These are phyloP conservation scores for Myotis vivesi DNA, from an alignment of 2,797 vertebrate species.

Conservation along the genomic window DNA sequence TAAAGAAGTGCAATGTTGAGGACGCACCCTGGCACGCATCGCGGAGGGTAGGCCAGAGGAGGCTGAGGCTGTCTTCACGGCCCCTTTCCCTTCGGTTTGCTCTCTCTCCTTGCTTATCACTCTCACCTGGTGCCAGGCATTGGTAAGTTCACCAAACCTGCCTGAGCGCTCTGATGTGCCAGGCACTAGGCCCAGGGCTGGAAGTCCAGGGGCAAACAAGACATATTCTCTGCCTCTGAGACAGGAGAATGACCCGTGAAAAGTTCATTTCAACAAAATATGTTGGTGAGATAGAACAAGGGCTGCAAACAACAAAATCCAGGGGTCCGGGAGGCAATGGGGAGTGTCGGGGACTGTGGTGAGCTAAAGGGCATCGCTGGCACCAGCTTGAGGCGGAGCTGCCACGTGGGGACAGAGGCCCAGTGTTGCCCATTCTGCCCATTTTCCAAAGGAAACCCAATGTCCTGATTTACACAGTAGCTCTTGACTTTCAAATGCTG, in stretches of 20 bases:
- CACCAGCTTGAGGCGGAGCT: not conserved
- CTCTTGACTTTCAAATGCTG: not conserved
- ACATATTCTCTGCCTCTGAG: not conserved
- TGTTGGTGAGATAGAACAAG: not conserved
- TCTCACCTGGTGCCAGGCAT: not conserved
- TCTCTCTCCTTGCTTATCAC: not conserved
- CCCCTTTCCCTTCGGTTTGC: not conserved
- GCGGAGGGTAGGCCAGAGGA: rapidly evolving
- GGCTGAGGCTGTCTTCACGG: not conserved
- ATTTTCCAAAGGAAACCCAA: not conserved
- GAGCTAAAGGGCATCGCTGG: not conserved
- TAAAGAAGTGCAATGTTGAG: not conserved
- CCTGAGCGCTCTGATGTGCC: not conserved
- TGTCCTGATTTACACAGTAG: not conserved
- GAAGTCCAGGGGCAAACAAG: not conserved
- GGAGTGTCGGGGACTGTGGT: not conserved
- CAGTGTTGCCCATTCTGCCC: not conserved
- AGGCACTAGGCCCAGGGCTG: not conserved
- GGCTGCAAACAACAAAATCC: not conserved
- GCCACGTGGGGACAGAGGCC: not conserved
- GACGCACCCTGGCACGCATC: rapidly evolving
- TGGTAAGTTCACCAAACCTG: not conserved
- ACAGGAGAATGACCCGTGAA: not conserved
- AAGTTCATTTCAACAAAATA: not conserved
- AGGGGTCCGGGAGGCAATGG: not conserved